Base-by-base conservation (phyloP, 2,797 vertebrate species). In the Chromis chromis region DNA sequence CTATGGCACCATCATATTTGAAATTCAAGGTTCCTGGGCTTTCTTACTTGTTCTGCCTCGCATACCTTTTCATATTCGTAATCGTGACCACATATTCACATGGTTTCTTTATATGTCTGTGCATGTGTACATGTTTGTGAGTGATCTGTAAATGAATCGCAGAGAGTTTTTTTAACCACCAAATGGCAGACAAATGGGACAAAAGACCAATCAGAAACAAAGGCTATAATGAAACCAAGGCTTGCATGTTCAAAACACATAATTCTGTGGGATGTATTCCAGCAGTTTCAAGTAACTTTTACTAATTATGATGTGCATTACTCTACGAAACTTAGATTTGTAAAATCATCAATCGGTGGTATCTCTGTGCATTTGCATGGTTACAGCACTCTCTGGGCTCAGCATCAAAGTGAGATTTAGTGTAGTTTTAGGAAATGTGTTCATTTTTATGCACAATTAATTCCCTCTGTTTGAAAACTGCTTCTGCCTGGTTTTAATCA, bases 11-110 rank as follows among this genome's bases (percentile, higher is more conserved):
- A 50, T 42, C 42, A 57, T 24, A 63, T 65, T 79, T 84, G 21
- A 83, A 86, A 91, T 82, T 55, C 65, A 79, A 75, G 42, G 58
- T 76, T 83, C 16, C 64, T 64, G 62, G 9, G 48, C 81, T 88
- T 89, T 88, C 59, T 69, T 76, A 74, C 27, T 70, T 79, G 53
- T 74, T 70, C 31, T 79, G 53, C 48, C 64, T 70, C 44, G 70
- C 61, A 77, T 85, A 77, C 19, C 50, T 69, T 81, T 42, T 39
- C 44, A 27, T 59, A 27, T 61, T 70, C 8, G 7, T 78, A 76
- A 80, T 85, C 57, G 66, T 64, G 76, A 83, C 44, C 19, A 56
- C 44, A 84, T 82, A 61, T 73, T 86, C 49, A 72, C 19, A 63
- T 39, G 42, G 33, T 49, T 62, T 67, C 46, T 57, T 25, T 58